These are phyloP conservation scores for Belgica antarctica DNA, from an alignment of 2,888 invertebrate species.

Conservation along the genomic window DNA sequence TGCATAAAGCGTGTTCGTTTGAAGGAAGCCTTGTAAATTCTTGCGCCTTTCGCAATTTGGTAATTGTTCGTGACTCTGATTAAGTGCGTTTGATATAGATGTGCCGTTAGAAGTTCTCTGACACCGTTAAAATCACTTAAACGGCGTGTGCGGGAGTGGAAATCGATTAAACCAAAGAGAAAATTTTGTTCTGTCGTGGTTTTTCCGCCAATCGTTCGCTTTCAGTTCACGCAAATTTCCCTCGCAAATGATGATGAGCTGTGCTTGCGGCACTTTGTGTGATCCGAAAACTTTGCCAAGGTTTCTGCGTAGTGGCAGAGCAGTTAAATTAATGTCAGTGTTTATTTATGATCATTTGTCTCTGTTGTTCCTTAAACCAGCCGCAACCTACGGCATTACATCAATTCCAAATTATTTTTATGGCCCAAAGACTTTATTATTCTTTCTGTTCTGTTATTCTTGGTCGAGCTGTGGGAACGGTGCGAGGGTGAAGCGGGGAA, in stretches of 20 bases:
- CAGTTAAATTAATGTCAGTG: constrained; percentile 23
- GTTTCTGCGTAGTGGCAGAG: background rate
- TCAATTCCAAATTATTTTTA: constrained; percentile 23
- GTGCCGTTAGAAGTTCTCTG: background rate
- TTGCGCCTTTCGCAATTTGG: background rate
- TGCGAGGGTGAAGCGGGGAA: background rate
- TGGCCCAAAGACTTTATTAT: background rate
- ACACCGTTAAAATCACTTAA: constrained; percentile 38
- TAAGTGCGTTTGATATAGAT: constrained; percentile 20
- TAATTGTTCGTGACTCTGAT: constrained; percentile 34
- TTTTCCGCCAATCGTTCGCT: no score
- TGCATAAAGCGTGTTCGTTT: background rate
- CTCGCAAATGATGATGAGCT: constrained; percentile 8
- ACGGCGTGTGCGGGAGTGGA: background rate
- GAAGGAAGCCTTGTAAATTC: background rate
- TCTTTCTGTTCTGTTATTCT: background rate
- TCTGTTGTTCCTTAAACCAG: background rate
- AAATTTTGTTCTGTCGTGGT: background rate
- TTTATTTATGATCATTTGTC: constrained; percentile 23
- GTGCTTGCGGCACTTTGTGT: background rate
- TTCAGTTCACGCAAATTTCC: background rate
- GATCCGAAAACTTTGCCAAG: background rate
- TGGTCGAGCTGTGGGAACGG: background rate
- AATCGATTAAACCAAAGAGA: background rate
- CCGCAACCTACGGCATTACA: background rate